These are phyloP conservation scores for Urocyon cinereoargenteus DNA, from an alignment of 2,797 vertebrate genomes.

Conservation along the genomic window DNA sequence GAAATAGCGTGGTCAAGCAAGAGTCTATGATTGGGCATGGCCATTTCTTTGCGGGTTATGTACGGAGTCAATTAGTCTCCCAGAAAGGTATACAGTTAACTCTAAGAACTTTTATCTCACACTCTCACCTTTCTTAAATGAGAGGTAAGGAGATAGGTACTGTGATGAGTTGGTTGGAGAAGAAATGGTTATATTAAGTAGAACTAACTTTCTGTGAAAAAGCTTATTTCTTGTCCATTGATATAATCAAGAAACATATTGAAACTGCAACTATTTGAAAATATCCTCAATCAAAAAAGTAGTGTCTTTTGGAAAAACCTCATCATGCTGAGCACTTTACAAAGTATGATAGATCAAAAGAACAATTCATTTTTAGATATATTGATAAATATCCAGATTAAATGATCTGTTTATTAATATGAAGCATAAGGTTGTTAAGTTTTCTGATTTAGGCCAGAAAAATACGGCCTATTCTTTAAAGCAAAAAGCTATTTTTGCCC, in stretches of 20 bases:
- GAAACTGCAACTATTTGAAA: conserved; percentile 51
- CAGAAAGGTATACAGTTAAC: conserved; percentile 12
- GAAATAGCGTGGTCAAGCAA: not conserved
- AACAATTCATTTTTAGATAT: conserved; percentile 11
- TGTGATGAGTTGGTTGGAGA: not conserved
- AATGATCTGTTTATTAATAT: conserved; percentile 34
- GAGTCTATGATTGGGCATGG: not conserved
- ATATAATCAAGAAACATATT: not conserved
- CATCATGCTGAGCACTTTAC: not conserved
- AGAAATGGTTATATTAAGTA: conserved; percentile 46
- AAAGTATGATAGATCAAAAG: conserved; percentile 5
- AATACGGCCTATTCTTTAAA: conserved; percentile 46
- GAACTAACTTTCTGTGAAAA: conserved; percentile 34
- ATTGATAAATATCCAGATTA: not conserved
- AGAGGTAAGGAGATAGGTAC: not conserved
- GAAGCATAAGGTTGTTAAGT: not conserved
- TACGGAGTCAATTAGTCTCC: not conserved
- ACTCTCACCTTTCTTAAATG: conserved; percentile 46
- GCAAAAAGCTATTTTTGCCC: not conserved
- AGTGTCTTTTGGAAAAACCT: conserved; percentile 48
- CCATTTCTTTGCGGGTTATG: not conserved
- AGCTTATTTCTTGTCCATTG: not conserved
- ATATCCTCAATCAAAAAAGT: conserved; percentile 11
- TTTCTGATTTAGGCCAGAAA: conserved; percentile 45
- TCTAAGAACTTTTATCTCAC: conserved; percentile 11